A percentile compares a stretch with the other conserved stretches of the same genome.
phyloP scores from a whole-genome alignment of 2,797 vertebrate genomes.

The Pseudopleuronectes americanus region DNA sequence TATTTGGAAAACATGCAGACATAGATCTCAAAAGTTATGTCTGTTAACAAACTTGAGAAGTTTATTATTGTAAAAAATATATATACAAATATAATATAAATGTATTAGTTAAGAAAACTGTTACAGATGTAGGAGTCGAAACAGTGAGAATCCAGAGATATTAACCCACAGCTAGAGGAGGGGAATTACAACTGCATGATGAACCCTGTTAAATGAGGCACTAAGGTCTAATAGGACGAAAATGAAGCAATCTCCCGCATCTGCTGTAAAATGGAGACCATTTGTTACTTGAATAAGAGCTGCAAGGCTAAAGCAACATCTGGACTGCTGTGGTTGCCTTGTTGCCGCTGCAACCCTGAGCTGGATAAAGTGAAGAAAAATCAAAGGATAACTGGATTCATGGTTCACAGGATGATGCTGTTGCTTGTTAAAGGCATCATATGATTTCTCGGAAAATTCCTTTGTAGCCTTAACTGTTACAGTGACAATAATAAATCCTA shows the following conservation, averaged over 20 bases:
- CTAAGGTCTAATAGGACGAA: constrained; percentile 46
- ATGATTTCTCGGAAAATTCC: background rate
- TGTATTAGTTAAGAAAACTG: background rate
- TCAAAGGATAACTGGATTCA: background rate
- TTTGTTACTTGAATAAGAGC: constrained; percentile 66
- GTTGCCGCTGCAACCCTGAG: constrained; percentile 23
- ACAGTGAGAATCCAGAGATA: constrained; percentile 9
- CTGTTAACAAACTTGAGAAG: background rate
- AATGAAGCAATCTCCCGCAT: constrained; percentile 57
- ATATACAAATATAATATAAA: background rate
- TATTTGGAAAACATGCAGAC: background rate
- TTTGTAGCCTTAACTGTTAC: background rate
- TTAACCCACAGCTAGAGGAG: constrained; percentile 21
- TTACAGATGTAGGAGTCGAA: background rate
- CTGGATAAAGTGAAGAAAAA: constrained; percentile 22
- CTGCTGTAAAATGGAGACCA: constrained; percentile 56
- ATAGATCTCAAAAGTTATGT: background rate
- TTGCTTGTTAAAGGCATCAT: background rate
- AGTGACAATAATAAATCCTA: too few relatives aligned
- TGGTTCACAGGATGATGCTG: background rate
- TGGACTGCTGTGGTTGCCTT: constrained; percentile 42
- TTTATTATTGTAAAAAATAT: background rate
- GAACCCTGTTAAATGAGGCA: constrained; percentile 48
- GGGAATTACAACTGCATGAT: constrained; percentile 37
- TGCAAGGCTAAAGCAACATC: constrained; percentile 58